Conservation (phyloP, 2,888 invertebrate species). For the Diadegma fenestrale region DNA sequence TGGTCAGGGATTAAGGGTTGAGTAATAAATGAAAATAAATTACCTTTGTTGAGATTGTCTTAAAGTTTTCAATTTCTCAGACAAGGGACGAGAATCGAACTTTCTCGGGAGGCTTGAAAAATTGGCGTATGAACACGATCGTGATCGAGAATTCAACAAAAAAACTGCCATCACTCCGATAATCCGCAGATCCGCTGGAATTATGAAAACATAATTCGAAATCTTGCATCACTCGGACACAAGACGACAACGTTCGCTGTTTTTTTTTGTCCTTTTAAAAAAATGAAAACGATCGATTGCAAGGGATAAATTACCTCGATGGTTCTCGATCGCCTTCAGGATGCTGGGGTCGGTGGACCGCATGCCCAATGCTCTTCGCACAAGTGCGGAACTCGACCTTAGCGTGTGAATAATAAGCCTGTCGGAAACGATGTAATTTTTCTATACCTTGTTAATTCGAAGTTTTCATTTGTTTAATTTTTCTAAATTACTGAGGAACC, state of each 20-base stretch:
- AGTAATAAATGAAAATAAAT: slow-evolving; percentile 2
- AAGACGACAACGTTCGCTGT: too few relatives aligned
- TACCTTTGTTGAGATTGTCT: slow-evolving; percentile 92
- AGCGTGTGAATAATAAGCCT: slow-evolving; percentile 91
- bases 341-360: slow-evolving; percentile 89
- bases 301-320: too few relatives aligned
- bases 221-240: too few relatives aligned
- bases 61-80: slow-evolving; percentile 95
- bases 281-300: too few relatives aligned
- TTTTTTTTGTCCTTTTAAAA: too few relatives aligned
- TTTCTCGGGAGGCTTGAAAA: slow-evolving; percentile 89
- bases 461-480: too few relatives aligned
- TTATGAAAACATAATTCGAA: background rate
- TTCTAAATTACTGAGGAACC: too few relatives aligned
- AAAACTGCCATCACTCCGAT: slow-evolving; percentile 73
- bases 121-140: slow-evolving; percentile 32
- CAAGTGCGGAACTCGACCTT: slow-evolving; percentile 91
- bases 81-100: slow-evolving; percentile 97
- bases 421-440: slow-evolving; percentile 31
- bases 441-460: background rate
- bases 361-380: slow-evolving; percentile 88
- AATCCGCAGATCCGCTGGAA: slow-evolving; percentile 88
- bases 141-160: slow-evolving; percentile 3
- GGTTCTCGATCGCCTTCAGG: too few relatives aligned
- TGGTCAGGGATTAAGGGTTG: too few relatives aligned